These are phyloP conservation scores for Carabus problematicus DNA, from an alignment of 2,888 invertebrate species.

Conservation along the genomic window DNA sequence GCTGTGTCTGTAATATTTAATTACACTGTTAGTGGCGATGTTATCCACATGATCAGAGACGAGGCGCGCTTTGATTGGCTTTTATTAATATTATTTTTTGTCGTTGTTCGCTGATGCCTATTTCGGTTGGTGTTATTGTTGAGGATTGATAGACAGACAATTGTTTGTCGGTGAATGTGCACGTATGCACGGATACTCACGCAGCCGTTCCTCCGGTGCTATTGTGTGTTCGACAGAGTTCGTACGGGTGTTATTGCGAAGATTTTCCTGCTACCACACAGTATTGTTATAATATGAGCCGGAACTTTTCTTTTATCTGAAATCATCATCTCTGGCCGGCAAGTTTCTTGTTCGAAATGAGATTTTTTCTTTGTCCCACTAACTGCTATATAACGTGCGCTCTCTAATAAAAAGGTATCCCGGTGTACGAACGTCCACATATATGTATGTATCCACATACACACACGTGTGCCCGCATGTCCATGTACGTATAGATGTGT, in stretches of 20 bases:
- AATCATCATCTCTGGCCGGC: slow-evolving; percentile 51
- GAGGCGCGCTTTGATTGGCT: too few species aligned
- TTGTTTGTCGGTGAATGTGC: too few species aligned
- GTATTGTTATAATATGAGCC: slow-evolving; percentile 56
- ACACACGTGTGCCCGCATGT: not conserved
- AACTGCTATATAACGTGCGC: slow-evolving; percentile 54
- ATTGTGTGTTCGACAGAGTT: slow-evolving; percentile 24
- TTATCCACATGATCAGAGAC: too few species aligned
- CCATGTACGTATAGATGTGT: slow-evolving; percentile 3
- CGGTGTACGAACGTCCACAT: slow-evolving; percentile 5
- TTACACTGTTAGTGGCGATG: too few species aligned
- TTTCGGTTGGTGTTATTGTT: too few species aligned
- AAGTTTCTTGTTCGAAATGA: slow-evolving; percentile 54
- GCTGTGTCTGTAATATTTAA: too few species aligned
- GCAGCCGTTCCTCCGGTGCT: slow-evolving; percentile 51
- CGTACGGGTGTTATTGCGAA: too few species aligned
- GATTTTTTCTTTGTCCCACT: slow-evolving; percentile 56
- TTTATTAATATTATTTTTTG: too few species aligned
- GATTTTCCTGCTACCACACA: slow-evolving; percentile 48
- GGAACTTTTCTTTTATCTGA: slow-evolving; percentile 57
- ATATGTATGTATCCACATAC: too few species aligned
- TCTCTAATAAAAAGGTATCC: slow-evolving; percentile 44
- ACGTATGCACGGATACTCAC: slow-evolving; percentile 22
- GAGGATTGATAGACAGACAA: too few species aligned
- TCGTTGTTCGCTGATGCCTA: too few species aligned